Evolutionary conservation across 2,888 invertebrate species (phyloP).

Genomic region (Eledona agricola): DNA sequence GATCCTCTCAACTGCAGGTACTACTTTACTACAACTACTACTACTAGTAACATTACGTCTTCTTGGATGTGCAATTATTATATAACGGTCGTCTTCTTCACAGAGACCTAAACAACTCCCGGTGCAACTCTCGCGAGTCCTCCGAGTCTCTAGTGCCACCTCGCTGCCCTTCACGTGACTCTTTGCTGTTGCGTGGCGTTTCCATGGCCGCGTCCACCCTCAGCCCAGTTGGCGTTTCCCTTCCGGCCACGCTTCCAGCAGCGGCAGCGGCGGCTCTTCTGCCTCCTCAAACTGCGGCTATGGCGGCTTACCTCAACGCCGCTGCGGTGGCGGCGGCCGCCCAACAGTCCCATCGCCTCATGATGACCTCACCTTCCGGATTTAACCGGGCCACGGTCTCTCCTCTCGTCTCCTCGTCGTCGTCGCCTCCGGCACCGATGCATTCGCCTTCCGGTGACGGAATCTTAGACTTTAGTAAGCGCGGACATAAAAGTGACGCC

Average conservation of each 20-base stretch:
- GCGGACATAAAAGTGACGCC: constrained; percentile 56
- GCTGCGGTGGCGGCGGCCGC: constrained; percentile 71
- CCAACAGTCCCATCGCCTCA: constrained; percentile 77
- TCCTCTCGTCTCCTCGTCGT: constrained; percentile 75
- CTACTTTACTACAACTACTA: no score
- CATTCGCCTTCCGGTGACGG: constrained; percentile 70
- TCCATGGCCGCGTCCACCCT: constrained; percentile 68
- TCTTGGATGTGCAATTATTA: constrained; percentile 5
- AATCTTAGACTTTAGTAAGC: constrained; percentile 84
- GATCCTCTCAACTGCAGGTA: constrained; percentile 55
- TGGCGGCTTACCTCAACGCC: constrained; percentile 82
- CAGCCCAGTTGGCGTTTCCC: constrained; percentile 73
- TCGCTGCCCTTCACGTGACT: constrained; percentile 81
- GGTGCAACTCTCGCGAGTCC: constrained; percentile 85
- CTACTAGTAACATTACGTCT: no score
- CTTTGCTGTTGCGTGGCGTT: constrained; percentile 69
- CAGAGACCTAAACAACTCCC: constrained; percentile 81
- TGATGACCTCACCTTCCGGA: constrained; percentile 70
- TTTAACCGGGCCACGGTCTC: constrained; percentile 68
- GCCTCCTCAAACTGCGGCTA: constrained; percentile 83
- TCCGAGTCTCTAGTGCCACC: constrained; percentile 72
- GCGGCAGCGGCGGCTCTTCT: constrained; percentile 71
- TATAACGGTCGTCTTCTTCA: constrained; percentile 58
- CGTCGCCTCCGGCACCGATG: constrained; percentile 66
- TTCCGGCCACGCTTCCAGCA: constrained; percentile 74